These are phyloP conservation scores for Akabosia matsudoensis DNA, from an alignment of 1,140 invertebrate species.

Conservation along the genomic window DNA sequence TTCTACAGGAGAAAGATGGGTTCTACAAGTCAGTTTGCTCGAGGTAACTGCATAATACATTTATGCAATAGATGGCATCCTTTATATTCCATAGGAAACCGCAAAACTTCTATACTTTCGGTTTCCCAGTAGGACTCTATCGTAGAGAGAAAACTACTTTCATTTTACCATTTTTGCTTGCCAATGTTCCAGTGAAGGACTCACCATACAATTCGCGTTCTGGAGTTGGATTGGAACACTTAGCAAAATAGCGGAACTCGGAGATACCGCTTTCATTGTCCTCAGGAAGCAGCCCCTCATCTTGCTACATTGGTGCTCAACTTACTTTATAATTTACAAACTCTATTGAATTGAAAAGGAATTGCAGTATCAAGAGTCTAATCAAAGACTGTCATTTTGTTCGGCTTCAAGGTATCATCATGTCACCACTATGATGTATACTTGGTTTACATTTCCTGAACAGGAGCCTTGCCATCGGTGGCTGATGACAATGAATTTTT, in stretches of 20 bases:
- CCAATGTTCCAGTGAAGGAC: not conserved
- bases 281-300: constrained; percentile 94
- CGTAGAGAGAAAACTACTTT: constrained; percentile 36
- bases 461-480: constrained; percentile 91
- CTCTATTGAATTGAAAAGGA: not conserved
- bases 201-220: not conserved
- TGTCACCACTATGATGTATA: constrained; percentile 84
- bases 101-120: no score
- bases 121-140: no score
- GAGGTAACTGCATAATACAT: not conserved
- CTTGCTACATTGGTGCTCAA: constrained; percentile 92
- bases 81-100: no score
- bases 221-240: constrained; percentile 51
- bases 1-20: not conserved
- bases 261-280: constrained; percentile 95
- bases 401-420: constrained; percentile 64
- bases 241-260: constrained; percentile 89
- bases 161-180: not conserved
- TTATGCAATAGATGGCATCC: not conserved
- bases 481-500: constrained; percentile 99
- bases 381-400: not conserved
- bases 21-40: not conserved
- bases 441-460: constrained; percentile 95
- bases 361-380: no score
- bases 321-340: no score